Percentiles rank a stretch among this genome's conserved stretches.
These are phyloP conservation scores for Lymantria monacha DNA, from an alignment of 2,888 invertebrate species.

Conservation along the genomic window DNA sequence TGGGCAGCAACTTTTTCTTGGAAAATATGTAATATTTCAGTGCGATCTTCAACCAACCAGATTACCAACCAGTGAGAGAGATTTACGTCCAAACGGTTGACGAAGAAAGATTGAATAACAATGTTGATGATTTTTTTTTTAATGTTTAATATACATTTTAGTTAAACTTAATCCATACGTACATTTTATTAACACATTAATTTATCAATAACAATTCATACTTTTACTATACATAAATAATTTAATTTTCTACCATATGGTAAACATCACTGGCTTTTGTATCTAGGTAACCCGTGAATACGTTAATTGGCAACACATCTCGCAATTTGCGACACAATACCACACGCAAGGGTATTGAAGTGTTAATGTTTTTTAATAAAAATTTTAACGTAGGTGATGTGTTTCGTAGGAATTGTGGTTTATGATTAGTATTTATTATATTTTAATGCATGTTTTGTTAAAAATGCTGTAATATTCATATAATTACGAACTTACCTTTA, in stretches of 20 bases:
- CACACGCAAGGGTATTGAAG: conserved; percentile 39
- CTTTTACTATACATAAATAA: neutral
- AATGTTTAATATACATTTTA: too few species aligned
- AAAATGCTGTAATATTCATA: conserved; percentile 8
- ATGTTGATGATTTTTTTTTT: too few species aligned
- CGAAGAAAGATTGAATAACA: too few species aligned
- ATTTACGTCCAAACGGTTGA: too few species aligned
- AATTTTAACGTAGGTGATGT: conserved; percentile 24
- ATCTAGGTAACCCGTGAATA: conserved; percentile 37
- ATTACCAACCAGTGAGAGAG: too few species aligned
- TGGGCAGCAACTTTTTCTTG: too few species aligned
- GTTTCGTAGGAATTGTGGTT: conserved; percentile 25
- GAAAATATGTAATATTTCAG: too few species aligned
- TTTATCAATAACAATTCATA: too few species aligned
- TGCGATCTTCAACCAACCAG: too few species aligned
- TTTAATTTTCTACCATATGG: conserved; percentile 44
- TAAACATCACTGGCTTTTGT: conserved; percentile 49
- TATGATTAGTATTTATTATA: conserved; percentile 23
- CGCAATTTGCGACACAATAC: conserved; percentile 31
- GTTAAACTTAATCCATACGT: too few species aligned
- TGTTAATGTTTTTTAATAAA: conserved; percentile 46
- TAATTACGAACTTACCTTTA: conserved; percentile 15
- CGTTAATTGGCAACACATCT: conserved; percentile 42
- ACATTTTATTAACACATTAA: too few species aligned
- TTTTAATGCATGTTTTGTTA: conserved; percentile 26